Conservation (phyloP, 1,140 invertebrate genomes). For the Mamestra configurata region DNA sequence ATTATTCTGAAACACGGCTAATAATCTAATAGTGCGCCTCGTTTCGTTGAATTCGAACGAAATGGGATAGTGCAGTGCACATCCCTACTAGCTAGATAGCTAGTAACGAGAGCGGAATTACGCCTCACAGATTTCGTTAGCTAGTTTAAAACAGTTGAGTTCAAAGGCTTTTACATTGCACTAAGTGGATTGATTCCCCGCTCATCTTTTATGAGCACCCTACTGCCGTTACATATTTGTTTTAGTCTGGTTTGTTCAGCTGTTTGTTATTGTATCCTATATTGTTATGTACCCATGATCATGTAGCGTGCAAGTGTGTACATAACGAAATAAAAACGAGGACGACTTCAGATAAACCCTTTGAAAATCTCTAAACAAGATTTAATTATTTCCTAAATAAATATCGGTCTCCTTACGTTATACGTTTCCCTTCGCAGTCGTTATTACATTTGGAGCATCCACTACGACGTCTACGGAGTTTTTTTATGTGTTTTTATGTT, state of each 20-base stretch:
- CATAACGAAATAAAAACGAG: neutral
- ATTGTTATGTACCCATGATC: neutral
- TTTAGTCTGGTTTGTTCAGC: constrained; percentile 14
- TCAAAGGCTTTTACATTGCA: constrained; percentile 27
- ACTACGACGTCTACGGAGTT: neutral
- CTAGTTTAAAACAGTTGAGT: constrained; percentile 37
- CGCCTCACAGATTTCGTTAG: constrained; percentile 40
- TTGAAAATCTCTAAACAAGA: neutral
- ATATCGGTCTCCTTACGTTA: neutral
- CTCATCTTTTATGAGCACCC: constrained; percentile 25
- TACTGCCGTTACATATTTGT: neutral
- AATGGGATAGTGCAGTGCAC: neutral
- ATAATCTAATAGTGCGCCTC: neutral
- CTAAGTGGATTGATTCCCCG: constrained; percentile 33
- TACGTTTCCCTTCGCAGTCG: neutral
- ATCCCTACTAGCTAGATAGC: neutral
- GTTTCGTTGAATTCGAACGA: neutral
- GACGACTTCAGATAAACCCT: neutral
- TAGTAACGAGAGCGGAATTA: constrained; percentile 33
- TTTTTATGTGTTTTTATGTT: neutral
- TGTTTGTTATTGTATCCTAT: neutral
- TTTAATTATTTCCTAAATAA: constrained; percentile 8
- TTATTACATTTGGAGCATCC: neutral
- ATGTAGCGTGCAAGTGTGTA: neutral
- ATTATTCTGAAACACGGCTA: neutral